These are phyloP conservation scores for Apeltes quadracus DNA, from an alignment of 2,113 vertebrate genomes.

Conservation along the genomic window DNA sequence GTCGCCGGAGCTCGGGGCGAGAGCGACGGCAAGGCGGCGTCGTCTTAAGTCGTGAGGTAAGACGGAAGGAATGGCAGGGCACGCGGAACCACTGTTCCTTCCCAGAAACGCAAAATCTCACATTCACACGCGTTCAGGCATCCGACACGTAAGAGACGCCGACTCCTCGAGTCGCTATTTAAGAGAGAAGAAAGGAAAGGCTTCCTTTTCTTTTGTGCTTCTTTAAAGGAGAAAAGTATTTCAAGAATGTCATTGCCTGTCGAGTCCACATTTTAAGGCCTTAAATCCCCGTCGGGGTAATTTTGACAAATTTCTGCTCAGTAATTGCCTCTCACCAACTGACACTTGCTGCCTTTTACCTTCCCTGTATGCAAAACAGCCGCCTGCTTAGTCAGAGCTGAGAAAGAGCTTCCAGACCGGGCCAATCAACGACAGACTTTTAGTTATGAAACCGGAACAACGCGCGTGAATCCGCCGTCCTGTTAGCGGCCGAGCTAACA, in stretches of 20 bases:
- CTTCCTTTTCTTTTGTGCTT: background rate
- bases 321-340: constrained; percentile 1
- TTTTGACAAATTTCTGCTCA: constrained; percentile 10
- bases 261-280: constrained; percentile 2
- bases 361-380: background rate
- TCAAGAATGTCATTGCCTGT: constrained; percentile 13
- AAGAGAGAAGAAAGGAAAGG: constrained; percentile 15
- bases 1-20: no score
- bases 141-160: constrained; percentile 29
- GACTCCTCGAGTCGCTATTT: constrained; percentile 16
- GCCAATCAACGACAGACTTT: background rate
- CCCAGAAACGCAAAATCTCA: constrained; percentile 43
- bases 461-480: background rate
- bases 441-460: background rate
- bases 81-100: constrained; percentile 19
- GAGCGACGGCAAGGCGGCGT: constrained; percentile 26
- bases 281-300: background rate
- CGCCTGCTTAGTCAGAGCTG: background rate
- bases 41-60: constrained; percentile 36
- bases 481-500: background rate
- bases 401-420: no score
- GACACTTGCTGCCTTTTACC: background rate
- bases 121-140: constrained; percentile 3
- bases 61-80: constrained; percentile 21
- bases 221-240: constrained; percentile 13